These are phyloP conservation scores for Ailuropoda melanoleuca DNA, from an alignment of 2,113 vertebrate genomes.

Conservation along the genomic window DNA sequence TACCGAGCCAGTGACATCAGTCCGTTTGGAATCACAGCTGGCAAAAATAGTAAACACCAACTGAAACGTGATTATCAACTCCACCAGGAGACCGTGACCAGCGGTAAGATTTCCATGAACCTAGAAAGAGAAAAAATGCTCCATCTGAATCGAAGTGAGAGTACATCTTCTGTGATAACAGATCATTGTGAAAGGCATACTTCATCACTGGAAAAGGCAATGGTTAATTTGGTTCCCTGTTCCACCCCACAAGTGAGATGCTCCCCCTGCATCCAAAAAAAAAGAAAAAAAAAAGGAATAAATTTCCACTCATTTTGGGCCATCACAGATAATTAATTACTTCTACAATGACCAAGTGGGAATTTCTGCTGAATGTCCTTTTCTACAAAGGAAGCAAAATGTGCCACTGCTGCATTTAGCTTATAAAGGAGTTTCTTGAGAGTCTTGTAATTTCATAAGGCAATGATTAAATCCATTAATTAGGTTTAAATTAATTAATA, in stretches of 20 bases:
- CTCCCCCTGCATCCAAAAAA: neutral
- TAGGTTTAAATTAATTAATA: constrained; percentile 85
- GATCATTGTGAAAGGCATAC: neutral
- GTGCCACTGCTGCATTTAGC: constrained; percentile 76
- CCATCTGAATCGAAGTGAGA: constrained; percentile 56
- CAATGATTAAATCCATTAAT: constrained; percentile 83
- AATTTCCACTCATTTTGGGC: neutral
- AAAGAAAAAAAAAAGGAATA: neutral
- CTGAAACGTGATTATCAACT: constrained; percentile 97
- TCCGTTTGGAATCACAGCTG: constrained; percentile 95
- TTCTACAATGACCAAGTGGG: constrained; percentile 44
- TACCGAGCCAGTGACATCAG: constrained; percentile 92
- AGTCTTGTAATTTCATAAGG: constrained; percentile 82
- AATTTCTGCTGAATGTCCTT: constrained; percentile 20
- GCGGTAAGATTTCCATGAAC: constrained; percentile 89
- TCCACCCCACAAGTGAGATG: neutral
- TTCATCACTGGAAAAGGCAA: neutral
- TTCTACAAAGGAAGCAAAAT: constrained; percentile 61
- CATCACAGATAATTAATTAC: constrained; percentile 57
- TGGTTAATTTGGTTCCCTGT: neutral
- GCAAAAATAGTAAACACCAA: constrained; percentile 98
- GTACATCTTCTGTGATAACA: neutral
- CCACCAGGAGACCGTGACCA: constrained; percentile 94
- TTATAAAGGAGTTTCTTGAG: constrained; percentile 71
- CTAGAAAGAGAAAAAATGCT: constrained; percentile 82